Conservation (phyloP, 2,797 vertebrate genomes). For the Malurus splendens region DNA sequence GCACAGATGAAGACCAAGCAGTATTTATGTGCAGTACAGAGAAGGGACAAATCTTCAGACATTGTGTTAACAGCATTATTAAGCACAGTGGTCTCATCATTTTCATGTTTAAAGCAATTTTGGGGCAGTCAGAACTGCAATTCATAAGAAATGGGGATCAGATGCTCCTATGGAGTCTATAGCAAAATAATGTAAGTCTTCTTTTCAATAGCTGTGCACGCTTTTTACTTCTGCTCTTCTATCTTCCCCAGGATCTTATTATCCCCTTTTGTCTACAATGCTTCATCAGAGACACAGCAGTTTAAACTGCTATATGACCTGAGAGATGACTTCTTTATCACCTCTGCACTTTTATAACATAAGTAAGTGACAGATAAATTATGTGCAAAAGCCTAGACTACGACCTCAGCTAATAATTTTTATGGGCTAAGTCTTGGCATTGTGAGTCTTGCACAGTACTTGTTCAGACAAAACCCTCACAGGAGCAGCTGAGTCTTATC, state of each 20-base stretch:
- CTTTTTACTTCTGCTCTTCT: slow-evolving; percentile 53
- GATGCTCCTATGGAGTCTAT: slow-evolving; percentile 40
- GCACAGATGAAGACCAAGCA: slow-evolving; percentile 28
- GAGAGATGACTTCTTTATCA: slow-evolving; percentile 51
- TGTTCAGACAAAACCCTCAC: neutral
- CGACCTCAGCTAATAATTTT: slow-evolving; percentile 30
- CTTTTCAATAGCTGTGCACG: slow-evolving; percentile 55
- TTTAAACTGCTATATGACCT: slow-evolving; percentile 28
- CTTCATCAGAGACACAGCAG: slow-evolving; percentile 41
- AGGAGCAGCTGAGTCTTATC: neutral
- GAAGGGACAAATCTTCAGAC: slow-evolving; percentile 41
- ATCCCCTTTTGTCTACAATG: slow-evolving; percentile 59
- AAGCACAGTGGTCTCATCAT: slow-evolving; percentile 53
- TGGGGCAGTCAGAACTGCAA: slow-evolving; percentile 50
- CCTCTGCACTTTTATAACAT: slow-evolving; percentile 47
- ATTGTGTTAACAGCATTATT: slow-evolving; percentile 23
- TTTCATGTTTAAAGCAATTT: slow-evolving; percentile 57
- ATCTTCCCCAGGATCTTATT: slow-evolving; percentile 58
- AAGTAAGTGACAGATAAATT: slow-evolving; percentile 56
- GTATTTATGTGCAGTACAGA: slow-evolving; percentile 31
- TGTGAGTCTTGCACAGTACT: slow-evolving; percentile 21
- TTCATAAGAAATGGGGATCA: slow-evolving; percentile 38
- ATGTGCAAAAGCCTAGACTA: slow-evolving; percentile 40
- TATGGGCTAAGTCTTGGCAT: neutral
- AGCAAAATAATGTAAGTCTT: slow-evolving; percentile 50